These are phyloP conservation scores for Nesogale talazaci DNA, from an alignment of 2,113 vertebrate genomes.

Conservation along the genomic window DNA sequence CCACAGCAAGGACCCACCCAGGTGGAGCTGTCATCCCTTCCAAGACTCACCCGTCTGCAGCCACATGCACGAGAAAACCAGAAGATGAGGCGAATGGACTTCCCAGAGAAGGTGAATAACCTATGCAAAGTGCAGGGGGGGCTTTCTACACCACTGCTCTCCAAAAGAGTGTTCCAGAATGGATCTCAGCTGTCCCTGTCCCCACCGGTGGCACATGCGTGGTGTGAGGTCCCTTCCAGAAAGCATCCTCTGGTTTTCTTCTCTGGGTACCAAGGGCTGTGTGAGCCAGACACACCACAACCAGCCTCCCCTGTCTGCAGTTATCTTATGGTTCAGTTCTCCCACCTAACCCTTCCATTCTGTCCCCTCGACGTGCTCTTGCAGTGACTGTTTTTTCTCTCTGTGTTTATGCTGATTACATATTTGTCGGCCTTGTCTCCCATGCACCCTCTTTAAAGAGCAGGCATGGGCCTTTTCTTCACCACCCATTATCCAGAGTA, in stretches of 20 bases:
- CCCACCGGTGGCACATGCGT: fast-evolving
- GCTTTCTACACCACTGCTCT: too few species aligned
- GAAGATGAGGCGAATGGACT: neutral
- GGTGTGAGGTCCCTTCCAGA: neutral
- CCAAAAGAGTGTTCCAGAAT: neutral
- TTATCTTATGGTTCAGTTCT: neutral
- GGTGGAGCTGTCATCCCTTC: conserved; percentile 72
- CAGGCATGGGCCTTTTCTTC: neutral
- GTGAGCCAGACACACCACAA: neutral
- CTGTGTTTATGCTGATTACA: conserved; percentile 52
- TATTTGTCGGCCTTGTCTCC: conserved; percentile 4
- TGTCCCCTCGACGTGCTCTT: neutral
- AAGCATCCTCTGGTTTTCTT: neutral
- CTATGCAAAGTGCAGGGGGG: neutral
- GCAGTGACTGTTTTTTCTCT: conserved; percentile 48
- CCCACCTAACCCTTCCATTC: conserved; percentile 18
- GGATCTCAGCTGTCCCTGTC: too few species aligned
- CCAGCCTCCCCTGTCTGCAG: neutral
- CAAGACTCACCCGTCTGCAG: conserved; percentile 66
- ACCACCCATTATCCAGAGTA: neutral
- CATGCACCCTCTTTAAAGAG: neutral
- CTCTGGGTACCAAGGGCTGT: neutral
- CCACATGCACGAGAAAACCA: conserved; percentile 71
- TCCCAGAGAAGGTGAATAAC: neutral
- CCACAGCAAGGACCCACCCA: conserved; percentile 73